Evolutionary conservation across 1,140 invertebrate species (phyloP), one percentile per base, ranked within the genome.

Genomic region (Drosophila oshimai): DNA sequence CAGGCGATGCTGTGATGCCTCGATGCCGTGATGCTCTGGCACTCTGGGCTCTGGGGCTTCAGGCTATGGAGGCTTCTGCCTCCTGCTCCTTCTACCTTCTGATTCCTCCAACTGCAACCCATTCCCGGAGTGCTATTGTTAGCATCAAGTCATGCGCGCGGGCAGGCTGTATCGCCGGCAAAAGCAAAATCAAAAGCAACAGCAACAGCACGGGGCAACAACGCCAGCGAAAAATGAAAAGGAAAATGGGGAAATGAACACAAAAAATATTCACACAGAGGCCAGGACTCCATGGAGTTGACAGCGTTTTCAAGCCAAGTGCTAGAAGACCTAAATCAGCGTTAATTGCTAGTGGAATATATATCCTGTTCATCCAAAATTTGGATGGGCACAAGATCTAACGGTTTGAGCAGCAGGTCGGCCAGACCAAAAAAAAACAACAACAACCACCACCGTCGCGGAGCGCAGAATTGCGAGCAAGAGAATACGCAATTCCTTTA

Each of bases 71-170:
- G 24, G 10, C 13, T 17, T 12, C 6, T 7, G 9, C 3, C 28
- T 10, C 20, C 20, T 12, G 7, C 12, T 24, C 39, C 37, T 18
- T n/a, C n/a, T n/a, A n/a, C n/a, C n/a, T n/a, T n/a, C n/a, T n/a
- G n/a, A n/a, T n/a, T n/a, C n/a, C 37, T 37, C 33, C 45, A 0
- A 28, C 13, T 54, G 60, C 24, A 67, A 64, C 64, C 68, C 64
- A 45, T 31, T 49, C 67, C 49, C 54, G 36, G 72, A 81, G 81
- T 81, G 73, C 83, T 77, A 81, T 87, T 87, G 81, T 87, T 87
- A 81, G 68, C 81, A 70, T 47, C 73, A 87, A 87, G 83, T 87
- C 81, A 77, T 70, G 76, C 76, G 75, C 80, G 81, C 61, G 51
- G 51, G 55, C 65, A 68, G 55, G 70, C 64, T 18, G 58, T 60